These are phyloP conservation scores for Brienomyrus brachyistius DNA, from an alignment of 2,113 vertebrate species.

Conservation along the genomic window DNA sequence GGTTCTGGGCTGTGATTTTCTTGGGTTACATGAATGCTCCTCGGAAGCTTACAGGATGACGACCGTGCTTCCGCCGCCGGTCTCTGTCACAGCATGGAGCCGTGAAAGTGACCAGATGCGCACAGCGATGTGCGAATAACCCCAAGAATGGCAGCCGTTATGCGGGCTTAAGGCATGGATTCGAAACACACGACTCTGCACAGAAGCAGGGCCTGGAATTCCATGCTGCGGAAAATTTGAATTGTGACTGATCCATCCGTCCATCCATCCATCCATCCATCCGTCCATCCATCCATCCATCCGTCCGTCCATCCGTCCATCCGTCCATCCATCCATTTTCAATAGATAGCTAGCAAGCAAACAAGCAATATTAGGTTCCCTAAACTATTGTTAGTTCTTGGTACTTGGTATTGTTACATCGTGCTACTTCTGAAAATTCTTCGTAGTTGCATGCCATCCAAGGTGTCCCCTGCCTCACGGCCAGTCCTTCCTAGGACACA, in stretches of 20 bases:
- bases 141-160: not conserved
- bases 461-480: not conserved
- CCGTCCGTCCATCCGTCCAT: not conserved
- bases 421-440: not conserved
- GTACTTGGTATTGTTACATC: too few relatives aligned
- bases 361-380: not conserved
- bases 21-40: not conserved
- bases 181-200: not conserved
- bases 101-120: conserved; percentile 12
- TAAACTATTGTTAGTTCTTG: not conserved
- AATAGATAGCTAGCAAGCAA: not conserved
- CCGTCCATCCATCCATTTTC: not conserved
- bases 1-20: not conserved
- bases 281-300: too few relatives aligned
- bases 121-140: conserved; percentile 21
- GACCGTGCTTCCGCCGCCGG: not conserved
- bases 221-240: not conserved
- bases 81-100: conserved; percentile 10
- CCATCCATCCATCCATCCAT: not conserved
- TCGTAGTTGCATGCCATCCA: too few relatives aligned
- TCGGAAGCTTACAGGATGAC: not conserved
- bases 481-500: not conserved
- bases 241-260: not conserved
- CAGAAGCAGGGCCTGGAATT: not conserved
- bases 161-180: conserved; percentile 8